These are phyloP conservation scores for Etheostoma nigrum DNA, from an alignment of 2,797 vertebrate species.

Conservation along the genomic window DNA sequence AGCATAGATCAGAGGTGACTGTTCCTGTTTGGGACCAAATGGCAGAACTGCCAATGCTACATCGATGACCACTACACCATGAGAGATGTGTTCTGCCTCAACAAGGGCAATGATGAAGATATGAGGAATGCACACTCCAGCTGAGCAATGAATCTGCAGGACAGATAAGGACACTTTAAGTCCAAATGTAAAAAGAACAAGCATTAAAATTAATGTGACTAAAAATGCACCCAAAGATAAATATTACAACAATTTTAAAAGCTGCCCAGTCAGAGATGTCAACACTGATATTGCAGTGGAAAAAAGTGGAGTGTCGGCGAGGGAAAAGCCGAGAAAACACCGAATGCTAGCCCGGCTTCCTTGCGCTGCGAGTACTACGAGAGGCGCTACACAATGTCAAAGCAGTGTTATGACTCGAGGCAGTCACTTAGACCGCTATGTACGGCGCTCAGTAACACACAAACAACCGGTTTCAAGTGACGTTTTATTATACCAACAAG, in stretches of 20 bases:
- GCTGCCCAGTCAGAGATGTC: constrained; percentile 60
- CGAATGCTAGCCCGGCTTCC: constrained; percentile 60
- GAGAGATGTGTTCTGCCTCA: constrained; percentile 35
- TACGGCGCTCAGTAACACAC: constrained; percentile 57
- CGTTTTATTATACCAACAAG: constrained; percentile 44
- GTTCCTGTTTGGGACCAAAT: constrained; percentile 70
- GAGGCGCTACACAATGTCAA: constrained; percentile 81
- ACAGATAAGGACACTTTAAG: constrained; percentile 28
- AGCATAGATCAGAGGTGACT: constrained; percentile 72
- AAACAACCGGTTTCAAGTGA: constrained; percentile 72
- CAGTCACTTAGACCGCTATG: constrained; percentile 56
- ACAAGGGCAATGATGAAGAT: constrained; percentile 45
- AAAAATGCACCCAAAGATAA: not conserved
- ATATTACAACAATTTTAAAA: constrained; percentile 29
- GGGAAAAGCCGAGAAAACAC: constrained; percentile 62
- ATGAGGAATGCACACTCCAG: constrained; percentile 26
- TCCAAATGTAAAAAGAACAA: constrained; percentile 40
- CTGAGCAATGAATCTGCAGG: constrained; percentile 27
- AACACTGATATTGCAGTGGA: constrained; percentile 54
- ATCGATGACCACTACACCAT: constrained; percentile 61
- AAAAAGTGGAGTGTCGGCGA: constrained; percentile 60
- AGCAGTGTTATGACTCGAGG: constrained; percentile 74
- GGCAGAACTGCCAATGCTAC: constrained; percentile 75
- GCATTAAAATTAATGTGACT: not conserved
- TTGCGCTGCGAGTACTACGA: constrained; percentile 76